Percentiles rank a stretch among this genome's conserved stretches.
These are phyloP conservation scores for Pseudorasbora parva DNA, from an alignment of 2,113 vertebrate genomes.

Conservation along the genomic window DNA sequence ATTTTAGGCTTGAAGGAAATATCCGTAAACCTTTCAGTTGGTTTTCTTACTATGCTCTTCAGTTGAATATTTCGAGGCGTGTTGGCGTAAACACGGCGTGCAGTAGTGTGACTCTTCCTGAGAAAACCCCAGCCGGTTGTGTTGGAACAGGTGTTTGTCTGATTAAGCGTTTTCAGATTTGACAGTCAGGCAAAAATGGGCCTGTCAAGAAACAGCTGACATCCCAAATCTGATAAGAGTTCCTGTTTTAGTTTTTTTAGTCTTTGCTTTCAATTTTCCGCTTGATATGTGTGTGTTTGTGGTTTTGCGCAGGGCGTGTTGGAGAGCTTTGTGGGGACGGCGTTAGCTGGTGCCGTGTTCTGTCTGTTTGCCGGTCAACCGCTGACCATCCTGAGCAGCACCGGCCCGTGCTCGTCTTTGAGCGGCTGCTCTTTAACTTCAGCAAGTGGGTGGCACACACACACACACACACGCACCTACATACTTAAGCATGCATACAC, in stretches of 20 bases:
- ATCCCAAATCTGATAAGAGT: constrained; percentile 1
- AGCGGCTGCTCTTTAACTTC: constrained; percentile 93
- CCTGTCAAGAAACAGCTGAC: background rate
- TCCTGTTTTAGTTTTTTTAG: background rate
- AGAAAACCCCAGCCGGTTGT: background rate
- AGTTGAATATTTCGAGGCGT: background rate
- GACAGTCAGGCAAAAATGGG: background rate
- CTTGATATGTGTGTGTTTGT: background rate
- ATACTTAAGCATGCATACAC: background rate
- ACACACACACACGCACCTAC: background rate
- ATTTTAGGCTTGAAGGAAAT: background rate
- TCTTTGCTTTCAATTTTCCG: background rate
- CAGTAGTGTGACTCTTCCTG: background rate
- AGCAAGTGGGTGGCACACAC: constrained; percentile 84
- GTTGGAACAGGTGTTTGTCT: constrained; percentile 7
- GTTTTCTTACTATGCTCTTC: background rate
- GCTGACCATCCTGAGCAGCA: constrained; percentile 96
- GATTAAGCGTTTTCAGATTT: constrained; percentile 6
- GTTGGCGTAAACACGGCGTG: background rate
- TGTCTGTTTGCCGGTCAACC: constrained; percentile 95
- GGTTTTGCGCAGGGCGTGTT: constrained; percentile 84
- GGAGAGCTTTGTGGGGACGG: constrained; percentile 97
- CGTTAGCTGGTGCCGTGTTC: constrained; percentile 87
- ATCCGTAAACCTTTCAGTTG: background rate
- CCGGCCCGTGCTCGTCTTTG: constrained; percentile 94